Percentiles rank a stretch among this genome's conserved stretches.
Evolutionary conservation across 2,113 vertebrate genomes (phyloP).

Genomic region (Empidonax traillii): DNA sequence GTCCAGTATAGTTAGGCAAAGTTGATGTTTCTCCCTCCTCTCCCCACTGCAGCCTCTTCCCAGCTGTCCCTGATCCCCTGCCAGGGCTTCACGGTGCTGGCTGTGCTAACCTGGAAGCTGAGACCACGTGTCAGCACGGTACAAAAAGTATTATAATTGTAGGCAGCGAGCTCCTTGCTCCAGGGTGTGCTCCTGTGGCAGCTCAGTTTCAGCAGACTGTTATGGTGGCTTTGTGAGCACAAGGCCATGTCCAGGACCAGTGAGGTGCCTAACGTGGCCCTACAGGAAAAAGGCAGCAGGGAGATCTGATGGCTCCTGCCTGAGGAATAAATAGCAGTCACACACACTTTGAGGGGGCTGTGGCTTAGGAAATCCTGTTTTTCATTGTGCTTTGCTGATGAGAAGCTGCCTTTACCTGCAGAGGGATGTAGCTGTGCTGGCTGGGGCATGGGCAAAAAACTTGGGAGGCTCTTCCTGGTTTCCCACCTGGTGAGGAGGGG

Average conservation of each 20-base stretch:
- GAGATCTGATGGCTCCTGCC: not conserved
- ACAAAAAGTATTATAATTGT: not conserved
- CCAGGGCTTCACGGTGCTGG: not conserved
- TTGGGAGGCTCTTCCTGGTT: not conserved
- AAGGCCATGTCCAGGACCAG: not conserved
- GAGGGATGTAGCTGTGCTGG: not conserved
- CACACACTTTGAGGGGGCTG: not conserved
- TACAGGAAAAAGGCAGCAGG: not conserved
- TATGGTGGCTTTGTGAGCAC: accelerated
- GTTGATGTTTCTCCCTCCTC: not conserved
- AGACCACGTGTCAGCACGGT: not conserved
- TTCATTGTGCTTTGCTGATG: not conserved
- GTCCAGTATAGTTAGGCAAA: not conserved
- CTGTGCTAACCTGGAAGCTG: not conserved
- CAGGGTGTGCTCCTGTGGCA: not conserved
- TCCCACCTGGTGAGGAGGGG: not conserved
- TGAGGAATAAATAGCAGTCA: not conserved
- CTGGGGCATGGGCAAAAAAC: not conserved
- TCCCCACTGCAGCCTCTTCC: not conserved
- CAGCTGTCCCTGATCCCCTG: accelerated
- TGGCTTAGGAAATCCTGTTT: not conserved
- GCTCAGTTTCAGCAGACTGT: not conserved
- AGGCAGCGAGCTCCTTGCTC: not conserved
- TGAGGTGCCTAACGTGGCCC: accelerated
- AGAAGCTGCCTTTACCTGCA: not conserved